Percentiles rank a stretch among this genome's conserved stretches.
Conservation (phyloP, 2,888 invertebrate species). For the Ornithoptera priamus region DNA sequence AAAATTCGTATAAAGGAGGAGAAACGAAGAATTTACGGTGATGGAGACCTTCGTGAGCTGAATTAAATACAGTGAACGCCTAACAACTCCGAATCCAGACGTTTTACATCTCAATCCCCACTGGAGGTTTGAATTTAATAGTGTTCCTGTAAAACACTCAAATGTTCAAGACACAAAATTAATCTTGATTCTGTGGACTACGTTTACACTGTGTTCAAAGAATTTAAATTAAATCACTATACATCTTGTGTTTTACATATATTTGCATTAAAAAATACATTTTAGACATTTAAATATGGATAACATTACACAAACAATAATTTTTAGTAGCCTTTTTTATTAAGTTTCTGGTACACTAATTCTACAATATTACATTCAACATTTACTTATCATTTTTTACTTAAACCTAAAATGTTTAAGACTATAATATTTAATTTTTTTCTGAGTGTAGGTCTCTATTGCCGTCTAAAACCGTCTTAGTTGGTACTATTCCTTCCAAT, state of each 20-base stretch:
- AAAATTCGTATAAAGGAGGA: conserved; percentile 62
- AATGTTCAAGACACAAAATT: conserved; percentile 10
- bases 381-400: no score
- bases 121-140: conserved; percentile 5
- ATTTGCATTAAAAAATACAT: conserved; percentile 40
- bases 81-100: conserved; percentile 17
- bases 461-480: no score
- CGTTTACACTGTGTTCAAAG: not conserved
- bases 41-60: conserved; percentile 44
- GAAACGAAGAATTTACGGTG: conserved; percentile 55
- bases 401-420: no score
- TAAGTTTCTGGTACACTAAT: no score
- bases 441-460: no score
- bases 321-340: no score
- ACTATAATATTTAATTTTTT: no score
- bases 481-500: no score
- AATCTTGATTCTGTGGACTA: conserved; percentile 9
- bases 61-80: conserved; percentile 33
- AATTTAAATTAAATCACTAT: conserved; percentile 20
- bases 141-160: not conserved
- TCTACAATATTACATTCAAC: no score
- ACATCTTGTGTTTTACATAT: conserved; percentile 32
- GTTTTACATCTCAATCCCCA: conserved; percentile 19
- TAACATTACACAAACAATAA: no score
- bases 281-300: conserved; percentile 25